Conservation (phyloP, 2,888 invertebrate species). For the Busseola fusca region DNA sequence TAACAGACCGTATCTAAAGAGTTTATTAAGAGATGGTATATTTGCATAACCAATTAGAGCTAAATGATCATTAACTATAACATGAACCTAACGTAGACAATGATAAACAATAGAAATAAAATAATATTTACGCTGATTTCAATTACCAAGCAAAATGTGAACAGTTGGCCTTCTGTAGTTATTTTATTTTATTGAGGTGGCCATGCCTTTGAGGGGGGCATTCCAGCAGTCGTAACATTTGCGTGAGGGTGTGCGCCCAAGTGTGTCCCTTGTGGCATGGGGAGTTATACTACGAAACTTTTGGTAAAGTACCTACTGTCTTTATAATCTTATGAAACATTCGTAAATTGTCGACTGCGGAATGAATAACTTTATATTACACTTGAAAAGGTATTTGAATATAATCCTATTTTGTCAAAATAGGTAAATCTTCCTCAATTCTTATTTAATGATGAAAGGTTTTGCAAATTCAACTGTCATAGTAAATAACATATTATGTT, state of each 20-base stretch:
- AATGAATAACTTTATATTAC: conserved; percentile 15
- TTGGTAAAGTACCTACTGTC: conserved; percentile 28
- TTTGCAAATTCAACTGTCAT: neutral
- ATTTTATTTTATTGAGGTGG: conserved; percentile 30
- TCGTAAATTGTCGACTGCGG: conserved; percentile 30
- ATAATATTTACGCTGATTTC: neutral
- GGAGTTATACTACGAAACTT: conserved; percentile 30
- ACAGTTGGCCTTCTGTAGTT: conserved; percentile 25
- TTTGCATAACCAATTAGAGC: neutral
- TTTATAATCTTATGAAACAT: conserved; percentile 39
- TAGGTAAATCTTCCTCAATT: neutral
- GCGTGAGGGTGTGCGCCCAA: conserved; percentile 79
- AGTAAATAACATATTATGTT: neutral
- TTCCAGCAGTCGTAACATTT: conserved; percentile 65
- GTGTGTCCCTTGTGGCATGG: conserved; percentile 73
- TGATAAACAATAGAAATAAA: conserved; percentile 9
- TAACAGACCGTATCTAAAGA: neutral
- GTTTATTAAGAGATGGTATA: neutral
- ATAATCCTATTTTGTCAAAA: conserved; percentile 7
- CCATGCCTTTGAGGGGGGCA: conserved; percentile 59
- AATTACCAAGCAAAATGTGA: neutral
- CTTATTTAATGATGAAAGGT: neutral
- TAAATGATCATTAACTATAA: conserved; percentile 1
- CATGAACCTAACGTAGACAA: conserved; percentile 9
- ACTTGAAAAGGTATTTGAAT: conserved; percentile 12